Base-by-base conservation (phyloP, 1,140 invertebrate species). In the Bombyx mandarina region DNA sequence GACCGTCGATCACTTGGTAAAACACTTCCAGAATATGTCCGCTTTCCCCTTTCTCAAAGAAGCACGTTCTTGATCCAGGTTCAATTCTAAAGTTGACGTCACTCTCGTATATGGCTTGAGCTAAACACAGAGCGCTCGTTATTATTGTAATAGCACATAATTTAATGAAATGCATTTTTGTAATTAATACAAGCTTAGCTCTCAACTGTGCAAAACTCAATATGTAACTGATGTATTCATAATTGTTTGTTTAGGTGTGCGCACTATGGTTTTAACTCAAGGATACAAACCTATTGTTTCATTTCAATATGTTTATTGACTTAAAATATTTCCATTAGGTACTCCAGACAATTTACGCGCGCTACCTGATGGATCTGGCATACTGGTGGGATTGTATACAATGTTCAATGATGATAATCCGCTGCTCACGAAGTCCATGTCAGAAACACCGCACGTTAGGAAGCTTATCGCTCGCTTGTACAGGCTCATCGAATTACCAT, bases 1-100 rank as follows among this genome's bases (percentile, higher is more conserved):
- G 91, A 44, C 94, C 93, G 80, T 94, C 93, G 59, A 94, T 91
- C 4, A 93, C 93, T 86, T 94, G 92, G 74, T 94, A 94, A 72
- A 93, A 92, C 9, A 93, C 79, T 69, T 94, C 93, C 65, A 93
- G 87, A 7, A 83, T 86, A 63, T 92, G 89, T 10, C 89, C 88
- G 45, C 78, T 73, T 73, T 89, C 90, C 0, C 90, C 90, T 9
- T 72, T 73, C 68, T 94, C 91, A 72, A 89, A 94, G 67, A 94
- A 92, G 67, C 93, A 94, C 56, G 92, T 92, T 69, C 89, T 86
- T 49, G 81, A 82, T 8, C 92, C 90, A 12, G 93, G 88, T 42
- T 91, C 90, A 35, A 94, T 84, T 71, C 90, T 90, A 42, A 93
- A 89, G 26, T 93, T 94, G 58, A 94, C 88, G 79, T 93, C 92